These are phyloP conservation scores for Thaumetopoea pityocampa DNA, from an alignment of 1,140 invertebrate genomes.

Conservation along the genomic window DNA sequence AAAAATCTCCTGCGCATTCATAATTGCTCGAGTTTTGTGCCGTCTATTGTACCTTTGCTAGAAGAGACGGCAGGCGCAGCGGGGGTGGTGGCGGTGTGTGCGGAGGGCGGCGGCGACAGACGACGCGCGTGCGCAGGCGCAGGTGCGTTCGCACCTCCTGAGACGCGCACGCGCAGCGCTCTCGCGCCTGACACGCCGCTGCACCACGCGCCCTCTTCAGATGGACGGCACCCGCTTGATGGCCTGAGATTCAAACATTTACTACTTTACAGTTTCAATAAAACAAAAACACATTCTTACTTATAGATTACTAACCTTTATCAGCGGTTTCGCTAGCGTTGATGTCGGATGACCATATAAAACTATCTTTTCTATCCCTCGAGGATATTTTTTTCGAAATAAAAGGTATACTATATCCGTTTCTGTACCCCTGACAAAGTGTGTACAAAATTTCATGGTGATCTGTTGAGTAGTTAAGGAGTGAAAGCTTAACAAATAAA, in stretches of 20 bases:
- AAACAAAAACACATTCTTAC: too few species aligned
- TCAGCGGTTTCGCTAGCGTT: too few species aligned
- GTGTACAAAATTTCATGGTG: too few species aligned
- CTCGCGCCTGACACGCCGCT: conserved; percentile 40
- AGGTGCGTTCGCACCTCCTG: conserved; percentile 30
- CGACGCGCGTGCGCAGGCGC: conserved; percentile 51
- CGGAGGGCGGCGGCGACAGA: conserved; percentile 61
- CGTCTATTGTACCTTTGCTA: conserved; percentile 38
- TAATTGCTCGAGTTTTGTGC: neutral
- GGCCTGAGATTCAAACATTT: conserved; percentile 19
- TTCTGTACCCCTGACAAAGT: too few species aligned
- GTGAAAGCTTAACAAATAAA: too few species aligned
- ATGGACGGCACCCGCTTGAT: conserved; percentile 47
- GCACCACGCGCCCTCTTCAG: conserved; percentile 50
- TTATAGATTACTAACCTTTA: too few species aligned
- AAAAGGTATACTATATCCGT: too few species aligned
- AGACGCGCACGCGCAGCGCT: conserved; percentile 43
- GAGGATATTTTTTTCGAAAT: too few species aligned
- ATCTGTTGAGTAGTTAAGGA: too few species aligned
- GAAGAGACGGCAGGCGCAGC: conserved; percentile 31
- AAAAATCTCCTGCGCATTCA: too few species aligned
- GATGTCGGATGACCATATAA: too few species aligned
- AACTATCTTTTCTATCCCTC: too few species aligned
- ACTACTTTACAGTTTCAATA: neutral
- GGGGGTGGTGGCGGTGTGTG: conserved; percentile 55